A percentile compares a stretch with the other conserved stretches of the same genome.
Conservation (phyloP, 2,797 vertebrate species). For the Odontamblyopus lacepedii region DNA sequence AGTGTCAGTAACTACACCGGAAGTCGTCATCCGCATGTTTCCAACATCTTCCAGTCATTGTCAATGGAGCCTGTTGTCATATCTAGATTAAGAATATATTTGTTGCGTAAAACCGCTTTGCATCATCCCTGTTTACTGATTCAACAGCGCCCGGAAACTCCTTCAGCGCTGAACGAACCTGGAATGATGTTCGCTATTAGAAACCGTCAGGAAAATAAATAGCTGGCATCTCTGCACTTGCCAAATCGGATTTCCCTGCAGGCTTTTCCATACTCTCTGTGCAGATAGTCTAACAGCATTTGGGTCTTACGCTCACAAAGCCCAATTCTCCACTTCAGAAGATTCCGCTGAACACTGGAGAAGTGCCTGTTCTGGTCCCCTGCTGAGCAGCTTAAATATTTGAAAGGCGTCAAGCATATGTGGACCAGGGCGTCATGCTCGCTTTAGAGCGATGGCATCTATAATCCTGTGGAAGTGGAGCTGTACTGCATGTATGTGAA, state of each 20-base stretch:
- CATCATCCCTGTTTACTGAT: conserved; percentile 35
- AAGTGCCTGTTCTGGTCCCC: conserved; percentile 39
- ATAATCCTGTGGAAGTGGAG: conserved; percentile 27
- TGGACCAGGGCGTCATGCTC: conserved; percentile 18
- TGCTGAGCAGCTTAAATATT: conserved; percentile 45
- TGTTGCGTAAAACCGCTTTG: conserved; percentile 14
- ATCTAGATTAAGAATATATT: conserved; percentile 51
- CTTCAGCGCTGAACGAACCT: conserved; percentile 52
- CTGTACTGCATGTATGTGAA: background rate
- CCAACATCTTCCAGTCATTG: too few relatives aligned
- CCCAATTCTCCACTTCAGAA: conserved; percentile 37
- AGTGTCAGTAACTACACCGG: too few relatives aligned
- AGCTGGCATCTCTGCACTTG: conserved; percentile 38
- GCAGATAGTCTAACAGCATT: conserved; percentile 45
- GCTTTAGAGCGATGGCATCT: conserved; percentile 33
- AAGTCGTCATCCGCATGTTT: too few relatives aligned
- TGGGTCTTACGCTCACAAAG: conserved; percentile 47
- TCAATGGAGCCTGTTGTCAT: conserved; percentile 40
- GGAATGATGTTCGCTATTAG: conserved; percentile 52
- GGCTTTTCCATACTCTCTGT: conserved; percentile 47
- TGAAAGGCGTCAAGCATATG: conserved; percentile 32
- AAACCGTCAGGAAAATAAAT: conserved; percentile 57
- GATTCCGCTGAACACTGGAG: conserved; percentile 26
- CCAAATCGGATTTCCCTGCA: conserved; percentile 47
- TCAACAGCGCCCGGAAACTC: conserved; percentile 57